Conservation (phyloP, 30 jellyfish, hydroid and myxozoan genomes). For the Phacellophora camtschatica region DNA sequence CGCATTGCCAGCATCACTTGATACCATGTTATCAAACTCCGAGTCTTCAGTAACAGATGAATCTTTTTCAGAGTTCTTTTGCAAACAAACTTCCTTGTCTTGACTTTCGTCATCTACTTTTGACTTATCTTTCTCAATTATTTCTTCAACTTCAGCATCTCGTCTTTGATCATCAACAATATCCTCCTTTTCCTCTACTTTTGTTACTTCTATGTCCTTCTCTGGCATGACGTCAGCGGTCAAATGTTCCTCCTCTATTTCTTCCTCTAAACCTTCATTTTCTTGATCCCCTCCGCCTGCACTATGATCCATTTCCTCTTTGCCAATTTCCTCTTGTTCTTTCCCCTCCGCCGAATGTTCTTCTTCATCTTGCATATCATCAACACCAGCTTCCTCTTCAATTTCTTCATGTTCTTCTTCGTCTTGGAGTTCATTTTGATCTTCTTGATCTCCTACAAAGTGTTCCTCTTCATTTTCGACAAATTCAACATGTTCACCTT, state of each 20-base stretch:
- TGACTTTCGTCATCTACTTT: background rate
- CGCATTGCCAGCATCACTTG: no score
- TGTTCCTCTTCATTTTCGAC: background rate
- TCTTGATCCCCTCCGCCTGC: background rate
- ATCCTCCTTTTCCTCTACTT: background rate
- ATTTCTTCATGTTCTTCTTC: background rate
- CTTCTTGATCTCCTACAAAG: background rate
- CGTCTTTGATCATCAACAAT: no score
- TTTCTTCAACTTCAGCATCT: no score
- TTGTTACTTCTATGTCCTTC: background rate
- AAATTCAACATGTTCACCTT: background rate
- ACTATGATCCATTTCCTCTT: background rate
- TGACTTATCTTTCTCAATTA: background rate
- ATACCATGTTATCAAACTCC: no score
- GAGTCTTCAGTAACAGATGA: no score
- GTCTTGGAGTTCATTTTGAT: background rate
- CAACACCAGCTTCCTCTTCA: background rate
- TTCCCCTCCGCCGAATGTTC: background rate
- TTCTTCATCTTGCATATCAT: background rate
- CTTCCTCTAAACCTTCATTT: background rate
- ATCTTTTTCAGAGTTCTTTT: no score
- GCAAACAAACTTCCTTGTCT: no score
- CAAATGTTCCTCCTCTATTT: slow-evolving; percentile 7
- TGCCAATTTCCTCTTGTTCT: background rate
- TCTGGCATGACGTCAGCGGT: no score